Evolutionary conservation across 2,797 vertebrate species (phyloP).

Genomic region (Chanos chanos): DNA sequence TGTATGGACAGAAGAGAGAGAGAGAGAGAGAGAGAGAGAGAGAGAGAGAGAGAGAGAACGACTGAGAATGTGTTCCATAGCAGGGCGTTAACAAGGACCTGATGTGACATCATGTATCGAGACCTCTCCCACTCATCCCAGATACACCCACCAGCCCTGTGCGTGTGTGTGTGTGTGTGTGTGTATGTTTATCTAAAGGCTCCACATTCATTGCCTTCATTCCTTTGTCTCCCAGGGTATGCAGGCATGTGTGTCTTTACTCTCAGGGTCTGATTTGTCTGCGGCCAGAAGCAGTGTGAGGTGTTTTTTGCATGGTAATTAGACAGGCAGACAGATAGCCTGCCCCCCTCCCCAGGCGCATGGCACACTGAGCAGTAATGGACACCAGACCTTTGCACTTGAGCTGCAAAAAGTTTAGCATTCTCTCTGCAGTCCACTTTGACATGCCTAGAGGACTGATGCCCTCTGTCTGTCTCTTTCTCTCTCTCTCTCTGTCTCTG

Average conservation of each 20-base stretch:
- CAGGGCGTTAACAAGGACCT: constrained; percentile 31
- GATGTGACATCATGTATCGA: constrained; percentile 28
- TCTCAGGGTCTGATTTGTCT: too few species aligned
- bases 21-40: constrained; percentile 29
- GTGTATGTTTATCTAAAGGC: background rate
- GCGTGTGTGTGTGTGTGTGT: constrained; percentile 1
- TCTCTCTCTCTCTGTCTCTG: background rate
- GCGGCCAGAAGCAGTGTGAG: too few species aligned
- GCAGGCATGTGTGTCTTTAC: too few species aligned
- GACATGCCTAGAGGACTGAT: too few species aligned
- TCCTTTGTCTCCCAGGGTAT: too few species aligned
- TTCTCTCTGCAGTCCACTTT: too few species aligned
- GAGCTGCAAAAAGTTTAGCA: background rate
- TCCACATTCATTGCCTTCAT: too few species aligned
- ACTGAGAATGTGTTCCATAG: too few species aligned
- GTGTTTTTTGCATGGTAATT: too few species aligned
- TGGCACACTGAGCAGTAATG: constrained; percentile 48
- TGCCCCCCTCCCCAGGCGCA: constrained; percentile 39
- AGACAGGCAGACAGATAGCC: constrained; percentile 49
- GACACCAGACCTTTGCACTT: constrained; percentile 37
- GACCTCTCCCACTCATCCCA: constrained; percentile 39
- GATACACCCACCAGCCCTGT: constrained; percentile 42
- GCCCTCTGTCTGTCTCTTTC: background rate
- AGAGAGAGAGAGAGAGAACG: constrained; percentile 20
- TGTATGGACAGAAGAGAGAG: constrained; percentile 40